Percentiles rank a stretch among this genome's conserved stretches.
phyloP scores from a whole-genome alignment of 2,113 vertebrate species.

The Calonectris borealis region DNA sequence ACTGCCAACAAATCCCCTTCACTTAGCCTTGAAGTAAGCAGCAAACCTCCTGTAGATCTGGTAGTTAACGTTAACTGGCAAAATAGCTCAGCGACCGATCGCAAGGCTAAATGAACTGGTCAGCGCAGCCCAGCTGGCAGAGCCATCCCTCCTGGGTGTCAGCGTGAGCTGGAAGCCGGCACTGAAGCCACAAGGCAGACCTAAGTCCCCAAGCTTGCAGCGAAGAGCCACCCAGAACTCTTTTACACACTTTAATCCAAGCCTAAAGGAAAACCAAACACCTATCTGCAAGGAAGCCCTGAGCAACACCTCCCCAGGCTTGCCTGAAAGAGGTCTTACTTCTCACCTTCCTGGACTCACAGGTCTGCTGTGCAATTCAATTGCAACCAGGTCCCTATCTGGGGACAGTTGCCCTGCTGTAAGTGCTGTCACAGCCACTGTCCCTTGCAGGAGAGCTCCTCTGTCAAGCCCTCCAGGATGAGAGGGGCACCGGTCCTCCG shows the following conservation, averaged over 20 bases:
- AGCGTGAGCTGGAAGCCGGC: background rate
- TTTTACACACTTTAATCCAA: background rate
- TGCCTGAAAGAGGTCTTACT: background rate
- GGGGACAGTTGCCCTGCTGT: background rate
- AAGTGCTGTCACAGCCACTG: background rate
- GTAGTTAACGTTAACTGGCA: background rate
- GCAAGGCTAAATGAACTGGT: background rate
- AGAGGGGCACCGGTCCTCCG: fast-evolving
- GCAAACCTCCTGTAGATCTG: background rate
- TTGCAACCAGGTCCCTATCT: background rate
- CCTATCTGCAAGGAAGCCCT: background rate
- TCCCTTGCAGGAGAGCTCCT: background rate
- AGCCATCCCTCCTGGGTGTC: background rate
- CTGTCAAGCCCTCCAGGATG: background rate
- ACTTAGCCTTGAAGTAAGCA: constrained; percentile 15
- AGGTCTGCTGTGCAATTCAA: background rate
- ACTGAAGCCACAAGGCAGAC: background rate
- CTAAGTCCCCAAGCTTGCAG: background rate
- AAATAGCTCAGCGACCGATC: background rate
- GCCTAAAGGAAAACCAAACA: background rate
- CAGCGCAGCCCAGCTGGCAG: background rate
- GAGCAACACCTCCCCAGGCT: background rate
- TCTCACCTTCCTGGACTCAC: background rate
- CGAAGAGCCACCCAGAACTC: background rate
- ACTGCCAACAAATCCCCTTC: constrained; percentile 19